Base-by-base conservation (phyloP, 2,888 invertebrate species). In the Zygaena filipendulae region DNA sequence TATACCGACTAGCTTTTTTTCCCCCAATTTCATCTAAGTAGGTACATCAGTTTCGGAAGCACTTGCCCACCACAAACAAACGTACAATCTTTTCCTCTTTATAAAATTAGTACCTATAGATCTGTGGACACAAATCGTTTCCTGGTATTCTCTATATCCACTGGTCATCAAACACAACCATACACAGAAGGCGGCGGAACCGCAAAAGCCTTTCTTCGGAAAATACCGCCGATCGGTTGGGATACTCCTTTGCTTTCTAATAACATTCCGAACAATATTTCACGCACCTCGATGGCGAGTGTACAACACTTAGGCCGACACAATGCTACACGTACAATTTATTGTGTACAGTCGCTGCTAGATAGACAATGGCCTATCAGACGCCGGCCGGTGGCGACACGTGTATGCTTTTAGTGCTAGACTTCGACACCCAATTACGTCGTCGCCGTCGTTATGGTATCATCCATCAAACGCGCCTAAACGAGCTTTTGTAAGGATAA, bases 361-460 rank as follows among this genome's bases (percentile, higher is more conserved):
- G 72, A 74, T 72, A 16, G 74, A 75, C 77, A 77, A 75, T 72
- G 57, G 68, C 46, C 59, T 62, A 68, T 66, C 67, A 53, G 64
- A 67, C 64, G 55, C 54, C 57, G 55, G 50, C 42, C 60, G 53
- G 41, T 39, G 36, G 44, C 45, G 47, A 74, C 77, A 75, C 56
- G 75, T 74, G 74, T 75, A 70, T 74, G 77, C 77, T 75, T 70
- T 75, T 71, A 75, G 64, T 59, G 43, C 52, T 52, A 64, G 61
- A 59, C 70, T 68, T 69, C 66, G 68, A 69, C 70, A 69, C 64
- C 71, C 71, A 74, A 75, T 79, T 75, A 75, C 66, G 59, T 53
- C 52, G 49, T 48, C 43, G 52, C 55, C 52, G 62, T 52, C 59
- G 52, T 42, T 40, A 38, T 40, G 38, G 43, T 39, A 52, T 66